These are phyloP conservation scores for Xiphophorus hellerii DNA, from an alignment of 2,113 vertebrate genomes.

Conservation along the genomic window DNA sequence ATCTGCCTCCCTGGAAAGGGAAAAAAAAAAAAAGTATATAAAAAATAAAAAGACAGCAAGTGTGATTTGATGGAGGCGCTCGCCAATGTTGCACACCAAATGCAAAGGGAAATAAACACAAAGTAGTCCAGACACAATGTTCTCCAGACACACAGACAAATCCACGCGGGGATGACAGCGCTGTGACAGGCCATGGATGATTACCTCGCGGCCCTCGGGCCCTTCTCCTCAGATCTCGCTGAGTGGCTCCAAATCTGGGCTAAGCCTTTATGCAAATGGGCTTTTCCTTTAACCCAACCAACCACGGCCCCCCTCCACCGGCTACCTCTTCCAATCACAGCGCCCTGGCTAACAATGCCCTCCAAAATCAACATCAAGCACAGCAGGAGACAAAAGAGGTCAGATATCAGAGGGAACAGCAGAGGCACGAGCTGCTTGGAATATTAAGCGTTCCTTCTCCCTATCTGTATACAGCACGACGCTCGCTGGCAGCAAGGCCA, in stretches of 20 bases:
- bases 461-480: conserved; percentile 72
- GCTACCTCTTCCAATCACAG: conserved; percentile 72
- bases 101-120: conserved; percentile 58
- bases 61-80: conserved; percentile 48
- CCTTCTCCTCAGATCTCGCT: conserved; percentile 79
- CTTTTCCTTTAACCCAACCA: conserved; percentile 70
- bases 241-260: conserved; percentile 82
- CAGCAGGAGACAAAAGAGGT: conserved; percentile 80
- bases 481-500: conserved; percentile 73
- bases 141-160: conserved; percentile 58
- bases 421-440: conserved; percentile 70
- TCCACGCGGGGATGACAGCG: conserved; percentile 71
- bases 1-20: conserved; percentile 82
- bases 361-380: conserved; percentile 81
- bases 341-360: conserved; percentile 78
- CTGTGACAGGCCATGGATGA: conserved; percentile 78
- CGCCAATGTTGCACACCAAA: conserved; percentile 59
- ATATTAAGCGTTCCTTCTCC: conserved; percentile 74
- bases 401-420: conserved; percentile 80
- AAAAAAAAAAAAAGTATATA: conserved; percentile 4
- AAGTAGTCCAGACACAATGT: conserved; percentile 52
- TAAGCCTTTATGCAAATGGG: conserved; percentile 82
- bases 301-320: conserved; percentile 68
- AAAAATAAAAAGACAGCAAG: conserved; percentile 15
- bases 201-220: conserved; percentile 80